Evolutionary conservation across 2,888 invertebrate species (phyloP).

Genomic region (Noctua janthina): DNA sequence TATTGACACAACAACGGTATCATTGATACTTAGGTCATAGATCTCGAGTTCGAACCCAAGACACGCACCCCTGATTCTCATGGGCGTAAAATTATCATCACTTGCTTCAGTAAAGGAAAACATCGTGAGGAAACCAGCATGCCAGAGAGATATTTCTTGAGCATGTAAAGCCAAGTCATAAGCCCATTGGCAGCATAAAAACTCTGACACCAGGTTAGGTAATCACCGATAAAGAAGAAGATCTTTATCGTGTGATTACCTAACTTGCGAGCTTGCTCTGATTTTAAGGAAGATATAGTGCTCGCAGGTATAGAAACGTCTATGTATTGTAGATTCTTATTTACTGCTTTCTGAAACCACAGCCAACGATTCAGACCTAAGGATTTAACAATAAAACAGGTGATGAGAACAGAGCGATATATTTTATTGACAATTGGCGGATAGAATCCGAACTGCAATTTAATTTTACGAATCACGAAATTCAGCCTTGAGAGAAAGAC

Average conservation of each 20-base stretch:
- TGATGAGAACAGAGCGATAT: neutral
- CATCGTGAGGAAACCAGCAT: too few species aligned
- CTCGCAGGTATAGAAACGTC: neutral
- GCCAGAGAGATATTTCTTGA: too few species aligned
- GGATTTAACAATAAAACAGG: neutral
- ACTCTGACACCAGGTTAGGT: too few species aligned
- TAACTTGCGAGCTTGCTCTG: neutral
- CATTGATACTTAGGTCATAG: neutral
- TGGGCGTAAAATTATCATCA: too few species aligned
- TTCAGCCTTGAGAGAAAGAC: neutral
- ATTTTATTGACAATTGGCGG: neutral
- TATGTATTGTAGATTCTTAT: neutral
- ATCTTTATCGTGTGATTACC: too few species aligned
- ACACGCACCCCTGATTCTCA: too few species aligned
- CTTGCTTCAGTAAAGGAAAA: too few species aligned
- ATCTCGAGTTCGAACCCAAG: too few species aligned
- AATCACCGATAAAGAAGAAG: too few species aligned
- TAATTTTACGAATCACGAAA: constrained; percentile 7
- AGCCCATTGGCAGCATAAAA: too few species aligned
- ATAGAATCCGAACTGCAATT: neutral
- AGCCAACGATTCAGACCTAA: neutral
- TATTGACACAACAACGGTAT: neutral
- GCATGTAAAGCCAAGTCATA: too few species aligned
- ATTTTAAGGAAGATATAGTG: neutral
- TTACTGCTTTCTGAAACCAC: neutral